These are phyloP conservation scores for Sardina pilchardus DNA, from an alignment of 2,113 vertebrate genomes.

Conservation along the genomic window DNA sequence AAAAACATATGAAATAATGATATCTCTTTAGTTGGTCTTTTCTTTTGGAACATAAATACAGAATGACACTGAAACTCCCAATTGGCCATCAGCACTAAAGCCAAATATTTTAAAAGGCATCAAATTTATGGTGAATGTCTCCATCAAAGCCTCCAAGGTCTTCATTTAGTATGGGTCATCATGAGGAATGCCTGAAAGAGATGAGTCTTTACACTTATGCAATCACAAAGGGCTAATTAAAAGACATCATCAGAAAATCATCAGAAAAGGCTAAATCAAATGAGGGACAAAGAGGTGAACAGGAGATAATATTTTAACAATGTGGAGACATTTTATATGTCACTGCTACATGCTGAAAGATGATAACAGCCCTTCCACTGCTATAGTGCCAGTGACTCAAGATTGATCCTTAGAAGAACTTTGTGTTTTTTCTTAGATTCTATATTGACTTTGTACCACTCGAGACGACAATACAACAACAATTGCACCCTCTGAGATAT, in stretches of 20 bases:
- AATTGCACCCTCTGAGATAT: no score
- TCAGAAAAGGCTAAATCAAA: background rate
- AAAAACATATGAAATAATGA: no score
- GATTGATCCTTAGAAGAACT: background rate
- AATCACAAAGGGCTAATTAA: background rate
- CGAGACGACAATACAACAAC: no score
- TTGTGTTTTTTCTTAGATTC: background rate
- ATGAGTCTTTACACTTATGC: background rate
- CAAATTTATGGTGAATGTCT: background rate
- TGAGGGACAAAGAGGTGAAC: background rate
- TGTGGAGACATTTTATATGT: no score
- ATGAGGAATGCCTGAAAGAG: background rate
- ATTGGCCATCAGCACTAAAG: background rate
- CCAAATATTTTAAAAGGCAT: constrained; percentile 7
- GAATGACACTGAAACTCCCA: no score
- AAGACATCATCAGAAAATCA: background rate
- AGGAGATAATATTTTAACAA: no score
- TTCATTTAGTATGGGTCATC: background rate
- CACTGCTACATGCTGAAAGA: no score
- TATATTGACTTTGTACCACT: no score
- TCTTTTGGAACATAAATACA: no score
- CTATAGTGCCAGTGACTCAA: background rate
- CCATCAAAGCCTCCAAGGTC: background rate
- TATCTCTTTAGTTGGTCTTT: no score
- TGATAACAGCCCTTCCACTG: no score